Evolutionary conservation across 2,888 invertebrate species (phyloP), one percentile per base, ranked within the genome.

Genomic region (Oligia fasciuncula): DNA sequence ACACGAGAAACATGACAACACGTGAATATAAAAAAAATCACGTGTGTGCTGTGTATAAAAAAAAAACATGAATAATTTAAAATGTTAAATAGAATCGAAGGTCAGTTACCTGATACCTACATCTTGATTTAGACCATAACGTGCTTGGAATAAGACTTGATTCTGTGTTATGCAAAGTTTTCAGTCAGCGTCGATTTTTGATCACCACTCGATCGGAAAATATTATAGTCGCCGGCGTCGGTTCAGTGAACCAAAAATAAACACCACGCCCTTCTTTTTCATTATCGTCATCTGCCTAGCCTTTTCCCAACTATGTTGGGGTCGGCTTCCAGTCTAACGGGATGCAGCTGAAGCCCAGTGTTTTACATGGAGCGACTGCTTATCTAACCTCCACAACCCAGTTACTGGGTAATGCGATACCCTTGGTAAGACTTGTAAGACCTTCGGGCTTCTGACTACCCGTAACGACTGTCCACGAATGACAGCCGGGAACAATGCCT

Each of bases 241-340:
- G 66, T 67, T 67, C 29, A 62, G 35, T 70, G 49, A 80, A 57
- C 14, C 3, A 73, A 81, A 65, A 66, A 49, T 35, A 49, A 49
- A 49, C 49, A 49, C 49, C 49, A 49, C 14, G 13, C 49, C 49
- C 46, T 11, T 11, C 11, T 46, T 46, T 46, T 0, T 5, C 40
- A 40, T 40, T 4, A 40, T 40, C 40, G 5, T 40, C 40, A 40
- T 5, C 40, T 40, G 40, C 40, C 40, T 40, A 40, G 40, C 40
- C 40, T 40, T 40, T 40, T 40, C 5, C 40, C 5, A 40, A 40
- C 40, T 40, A 40, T 6, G 40, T 40, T 40, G 40, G 40, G 5
- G 40, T 40, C 5, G 40, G 40, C 40, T 40, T 40, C 40, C 40
- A 40, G 40, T 40, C 40, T 40, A 40, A 40, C 40, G 0, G 40